phyloP scores from a whole-genome alignment of 1,140 invertebrate genomes.

The Zaprionus davidi region DNA sequence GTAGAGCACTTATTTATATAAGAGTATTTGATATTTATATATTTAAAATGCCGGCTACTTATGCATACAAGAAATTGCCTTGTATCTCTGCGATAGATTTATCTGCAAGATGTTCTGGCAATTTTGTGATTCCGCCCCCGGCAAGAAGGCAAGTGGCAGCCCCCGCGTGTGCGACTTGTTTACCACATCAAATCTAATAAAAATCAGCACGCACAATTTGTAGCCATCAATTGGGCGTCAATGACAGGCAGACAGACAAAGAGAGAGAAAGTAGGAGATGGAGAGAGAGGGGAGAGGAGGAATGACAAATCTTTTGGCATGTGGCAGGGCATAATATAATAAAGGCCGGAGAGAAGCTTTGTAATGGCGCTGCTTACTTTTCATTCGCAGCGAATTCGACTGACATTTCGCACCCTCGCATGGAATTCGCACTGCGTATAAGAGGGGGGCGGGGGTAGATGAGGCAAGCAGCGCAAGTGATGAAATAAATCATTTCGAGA shows the following conservation, averaged over 20 bases:
- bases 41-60: too few relatives aligned
- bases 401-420: slow-evolving; percentile 15
- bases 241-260: slow-evolving; percentile 33
- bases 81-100: neutral
- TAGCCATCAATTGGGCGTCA: slow-evolving; percentile 52
- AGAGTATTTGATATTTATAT: too few relatives aligned
- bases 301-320: slow-evolving; percentile 37
- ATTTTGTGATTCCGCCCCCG: neutral
- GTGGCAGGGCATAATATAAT: slow-evolving; percentile 37
- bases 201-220: slow-evolving; percentile 59
- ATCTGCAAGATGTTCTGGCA: neutral
- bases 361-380: slow-evolving; percentile 35
- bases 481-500: slow-evolving; percentile 79
- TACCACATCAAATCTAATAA: slow-evolving; percentile 62
- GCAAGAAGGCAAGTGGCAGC: neutral
- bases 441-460: neutral
- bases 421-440: neutral
- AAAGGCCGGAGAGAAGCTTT: slow-evolving; percentile 33
- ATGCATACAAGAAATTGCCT: neutral
- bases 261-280: neutral
- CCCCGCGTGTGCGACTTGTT: slow-evolving; percentile 41
- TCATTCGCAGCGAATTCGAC: slow-evolving; percentile 22
- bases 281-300: neutral
- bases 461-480: slow-evolving; percentile 58
- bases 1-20: too few relatives aligned